Evolutionary conservation across 2,113 vertebrate species (phyloP).

Genomic region (Chinchilla lanigera): DNA sequence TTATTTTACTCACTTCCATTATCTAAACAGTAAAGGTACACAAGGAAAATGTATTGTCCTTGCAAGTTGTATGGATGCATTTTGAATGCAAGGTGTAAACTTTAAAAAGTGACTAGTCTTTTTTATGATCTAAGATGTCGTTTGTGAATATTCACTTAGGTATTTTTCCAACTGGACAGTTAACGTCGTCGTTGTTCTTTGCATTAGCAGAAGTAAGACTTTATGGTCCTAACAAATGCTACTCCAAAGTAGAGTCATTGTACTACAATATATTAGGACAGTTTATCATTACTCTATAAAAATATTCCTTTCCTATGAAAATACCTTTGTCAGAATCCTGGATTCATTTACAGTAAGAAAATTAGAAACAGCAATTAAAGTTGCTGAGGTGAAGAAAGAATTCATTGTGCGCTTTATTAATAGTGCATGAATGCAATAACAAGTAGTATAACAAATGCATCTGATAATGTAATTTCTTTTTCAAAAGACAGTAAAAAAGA

Average conservation of each 20-base stretch:
- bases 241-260: not conserved
- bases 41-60: not conserved
- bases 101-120: not conserved
- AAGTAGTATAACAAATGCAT: not conserved
- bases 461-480: slow-evolving; percentile 47
- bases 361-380: slow-evolving; percentile 37
- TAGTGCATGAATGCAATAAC: not conserved
- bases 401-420: not conserved
- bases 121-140: not conserved
- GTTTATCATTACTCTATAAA: slow-evolving; percentile 29
- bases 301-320: not conserved
- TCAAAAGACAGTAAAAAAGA: slow-evolving; percentile 45
- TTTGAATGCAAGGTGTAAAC: slow-evolving; percentile 1
- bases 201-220: not conserved
- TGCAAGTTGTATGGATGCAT: not conserved
- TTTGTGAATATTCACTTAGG: not conserved
- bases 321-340: not conserved
- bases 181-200: slow-evolving; percentile 1
- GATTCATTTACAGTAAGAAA: not conserved
- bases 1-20: not conserved
- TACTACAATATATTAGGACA: not conserved
- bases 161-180: slow-evolving; percentile 17
- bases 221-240: not conserved
- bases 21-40: not conserved
- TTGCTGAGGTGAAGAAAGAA: slow-evolving; percentile 21